Conservation (phyloP, 2,113 vertebrate species). For the Falco punctatus region DNA sequence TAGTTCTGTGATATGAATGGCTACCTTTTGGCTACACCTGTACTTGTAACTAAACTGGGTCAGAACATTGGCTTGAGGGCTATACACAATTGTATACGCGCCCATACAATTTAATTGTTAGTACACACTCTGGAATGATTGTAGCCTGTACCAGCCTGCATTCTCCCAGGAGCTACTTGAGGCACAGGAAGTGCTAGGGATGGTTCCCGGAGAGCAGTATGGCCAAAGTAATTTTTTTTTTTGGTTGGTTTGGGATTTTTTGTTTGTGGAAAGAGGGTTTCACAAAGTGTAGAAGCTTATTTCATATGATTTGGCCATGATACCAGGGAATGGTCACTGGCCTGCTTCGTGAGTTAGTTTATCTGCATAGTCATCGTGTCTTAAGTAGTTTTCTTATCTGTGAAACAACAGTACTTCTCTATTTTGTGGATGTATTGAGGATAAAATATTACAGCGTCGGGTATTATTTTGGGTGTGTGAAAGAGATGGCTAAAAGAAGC, state of each 20-base stretch:
- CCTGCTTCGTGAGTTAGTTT: neutral
- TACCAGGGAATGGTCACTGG: neutral
- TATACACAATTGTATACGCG: neutral
- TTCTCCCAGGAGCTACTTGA: neutral
- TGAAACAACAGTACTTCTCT: neutral
- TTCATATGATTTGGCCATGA: neutral
- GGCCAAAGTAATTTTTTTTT: neutral
- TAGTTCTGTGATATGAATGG: neutral
- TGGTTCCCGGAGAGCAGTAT: neutral
- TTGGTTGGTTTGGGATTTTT: neutral
- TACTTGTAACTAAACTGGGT: neutral
- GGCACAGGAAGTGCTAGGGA: neutral
- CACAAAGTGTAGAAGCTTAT: neutral
- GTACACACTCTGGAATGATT: neutral
- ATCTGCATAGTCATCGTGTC: neutral
- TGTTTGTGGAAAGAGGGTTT: too few species aligned
- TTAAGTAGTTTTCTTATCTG: neutral
- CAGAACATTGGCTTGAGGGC: neutral
- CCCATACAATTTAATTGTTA: neutral
- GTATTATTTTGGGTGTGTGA: neutral
- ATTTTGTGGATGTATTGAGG: neutral
- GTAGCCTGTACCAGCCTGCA: neutral
- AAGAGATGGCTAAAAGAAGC: neutral
- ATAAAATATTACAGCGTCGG: neutral
- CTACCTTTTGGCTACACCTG: neutral